Percentiles rank a stretch among this genome's conserved stretches.
phyloP scores from a whole-genome alignment of 2,113 vertebrate genomes.

The Ptyas mucosa region DNA sequence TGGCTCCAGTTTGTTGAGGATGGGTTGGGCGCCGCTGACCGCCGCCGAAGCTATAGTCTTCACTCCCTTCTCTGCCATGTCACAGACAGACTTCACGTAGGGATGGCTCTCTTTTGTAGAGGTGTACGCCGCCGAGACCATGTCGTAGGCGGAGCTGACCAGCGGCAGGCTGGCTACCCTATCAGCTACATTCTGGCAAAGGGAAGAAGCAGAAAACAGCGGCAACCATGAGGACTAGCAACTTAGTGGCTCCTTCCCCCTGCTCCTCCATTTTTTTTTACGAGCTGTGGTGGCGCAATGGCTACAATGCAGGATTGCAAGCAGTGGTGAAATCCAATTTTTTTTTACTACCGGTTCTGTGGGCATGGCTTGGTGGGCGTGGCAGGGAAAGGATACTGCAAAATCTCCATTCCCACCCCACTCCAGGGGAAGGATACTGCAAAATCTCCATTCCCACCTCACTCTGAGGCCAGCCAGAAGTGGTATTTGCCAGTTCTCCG shows the following conservation, averaged over 20 bases:
- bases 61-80: conserved; percentile 72
- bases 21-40: conserved; percentile 78
- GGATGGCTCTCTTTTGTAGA: conserved; percentile 84
- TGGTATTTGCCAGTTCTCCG: too few species aligned
- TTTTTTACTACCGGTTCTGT: too few species aligned
- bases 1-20: conserved; percentile 83
- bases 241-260: background rate
- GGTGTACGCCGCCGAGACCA: conserved; percentile 72
- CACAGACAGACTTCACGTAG: conserved; percentile 77
- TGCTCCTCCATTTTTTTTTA: background rate
- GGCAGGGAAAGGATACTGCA: too few species aligned
- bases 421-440: too few species aligned
- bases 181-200: conserved; percentile 68
- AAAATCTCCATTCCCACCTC: too few species aligned
- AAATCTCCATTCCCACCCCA: too few species aligned
- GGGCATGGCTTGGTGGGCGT: too few species aligned
- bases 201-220: background rate
- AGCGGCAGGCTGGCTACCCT: conserved; percentile 76
- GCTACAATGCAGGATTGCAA: too few species aligned
- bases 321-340: too few species aligned
- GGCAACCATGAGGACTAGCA: background rate
- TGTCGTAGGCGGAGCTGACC: conserved; percentile 78
- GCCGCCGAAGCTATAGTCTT: conserved; percentile 57
- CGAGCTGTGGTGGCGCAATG: too few species aligned
- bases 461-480: too few species aligned